Conservation (phyloP, 2,888 invertebrate species). For the Lypha dubia region DNA sequence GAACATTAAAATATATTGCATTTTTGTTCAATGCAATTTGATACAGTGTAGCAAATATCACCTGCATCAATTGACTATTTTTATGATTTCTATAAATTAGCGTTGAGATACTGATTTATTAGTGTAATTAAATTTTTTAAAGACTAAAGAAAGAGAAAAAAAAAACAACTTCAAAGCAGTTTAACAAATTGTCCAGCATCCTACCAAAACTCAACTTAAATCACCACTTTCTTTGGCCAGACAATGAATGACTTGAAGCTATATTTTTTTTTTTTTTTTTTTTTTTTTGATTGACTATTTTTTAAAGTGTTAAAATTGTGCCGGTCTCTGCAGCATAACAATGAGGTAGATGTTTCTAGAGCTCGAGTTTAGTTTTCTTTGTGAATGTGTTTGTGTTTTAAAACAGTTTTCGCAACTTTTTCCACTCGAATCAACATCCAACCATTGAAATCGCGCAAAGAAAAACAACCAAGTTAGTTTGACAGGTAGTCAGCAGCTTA, state of each 20-base stretch:
- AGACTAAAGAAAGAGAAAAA: conserved; percentile 31
- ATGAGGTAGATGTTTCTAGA: conserved; percentile 47
- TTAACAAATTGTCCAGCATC: conserved; percentile 65
- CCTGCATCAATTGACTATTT: conserved; percentile 22
- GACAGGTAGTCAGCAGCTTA: conserved; percentile 58
- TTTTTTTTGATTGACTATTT: conserved; percentile 54
- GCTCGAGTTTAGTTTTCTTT: conserved; percentile 32
- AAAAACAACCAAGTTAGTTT: conserved; percentile 27
- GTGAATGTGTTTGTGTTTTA: not conserved
- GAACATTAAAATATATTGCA: not conserved
- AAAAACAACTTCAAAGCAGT: conserved; percentile 37
- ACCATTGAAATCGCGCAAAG: conserved; percentile 19
- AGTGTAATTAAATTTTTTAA: conserved; percentile 61
- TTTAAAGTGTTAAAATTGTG: conserved; percentile 68
- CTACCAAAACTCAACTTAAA: conserved; percentile 21
- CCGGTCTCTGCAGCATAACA: conserved; percentile 51
- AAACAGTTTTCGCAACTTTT: conserved; percentile 31
- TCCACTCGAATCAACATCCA: conserved; percentile 45
- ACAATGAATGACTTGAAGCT: conserved; percentile 32
- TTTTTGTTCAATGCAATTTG: not conserved
- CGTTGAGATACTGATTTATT: conserved; percentile 66
- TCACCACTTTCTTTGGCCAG: not conserved
- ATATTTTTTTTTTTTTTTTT: conserved; percentile 1
- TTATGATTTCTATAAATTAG: conserved; percentile 55
- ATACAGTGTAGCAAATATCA: not conserved